phyloP scores from a whole-genome alignment of 2,797 vertebrate species.

The Cynopterus sphinx region DNA sequence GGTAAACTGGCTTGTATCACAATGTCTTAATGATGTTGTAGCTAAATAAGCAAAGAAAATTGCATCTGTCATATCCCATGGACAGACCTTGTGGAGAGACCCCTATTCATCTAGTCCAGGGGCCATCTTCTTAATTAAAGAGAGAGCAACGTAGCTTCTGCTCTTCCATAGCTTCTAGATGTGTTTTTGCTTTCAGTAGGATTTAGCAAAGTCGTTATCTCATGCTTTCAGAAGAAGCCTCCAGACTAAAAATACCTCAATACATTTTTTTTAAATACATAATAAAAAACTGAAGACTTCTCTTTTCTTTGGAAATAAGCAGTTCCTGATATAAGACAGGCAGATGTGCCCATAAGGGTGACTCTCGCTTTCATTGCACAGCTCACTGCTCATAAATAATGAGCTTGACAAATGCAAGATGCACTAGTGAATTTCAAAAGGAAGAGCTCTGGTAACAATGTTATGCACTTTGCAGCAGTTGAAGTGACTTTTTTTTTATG shows the following conservation, averaged over 20 bases:
- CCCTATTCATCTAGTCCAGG: background rate
- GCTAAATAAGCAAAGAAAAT: background rate
- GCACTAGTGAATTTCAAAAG: background rate
- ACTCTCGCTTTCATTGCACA: background rate
- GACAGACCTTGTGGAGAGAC: background rate
- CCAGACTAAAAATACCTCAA: background rate
- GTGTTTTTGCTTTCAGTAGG: background rate
- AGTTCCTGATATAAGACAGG: background rate
- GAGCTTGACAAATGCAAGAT: background rate
- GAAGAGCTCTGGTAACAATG: background rate
- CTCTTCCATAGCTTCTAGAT: background rate
- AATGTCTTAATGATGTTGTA: background rate
- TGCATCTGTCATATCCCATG: background rate
- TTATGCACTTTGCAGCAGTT: accelerated
- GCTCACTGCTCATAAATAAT: conserved; percentile 46
- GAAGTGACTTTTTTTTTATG: background rate
- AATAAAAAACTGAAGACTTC: background rate
- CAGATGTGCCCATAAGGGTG: background rate
- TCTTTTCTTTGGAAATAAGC: background rate
- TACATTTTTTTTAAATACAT: background rate
- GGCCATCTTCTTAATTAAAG: background rate
- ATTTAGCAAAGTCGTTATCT: background rate
- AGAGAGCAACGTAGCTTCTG: background rate
- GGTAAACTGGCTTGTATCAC: background rate
- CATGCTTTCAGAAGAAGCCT: background rate